Base-by-base conservation (phyloP, 2,888 invertebrate genomes). In the Drosophila nr. medialis region DNA sequence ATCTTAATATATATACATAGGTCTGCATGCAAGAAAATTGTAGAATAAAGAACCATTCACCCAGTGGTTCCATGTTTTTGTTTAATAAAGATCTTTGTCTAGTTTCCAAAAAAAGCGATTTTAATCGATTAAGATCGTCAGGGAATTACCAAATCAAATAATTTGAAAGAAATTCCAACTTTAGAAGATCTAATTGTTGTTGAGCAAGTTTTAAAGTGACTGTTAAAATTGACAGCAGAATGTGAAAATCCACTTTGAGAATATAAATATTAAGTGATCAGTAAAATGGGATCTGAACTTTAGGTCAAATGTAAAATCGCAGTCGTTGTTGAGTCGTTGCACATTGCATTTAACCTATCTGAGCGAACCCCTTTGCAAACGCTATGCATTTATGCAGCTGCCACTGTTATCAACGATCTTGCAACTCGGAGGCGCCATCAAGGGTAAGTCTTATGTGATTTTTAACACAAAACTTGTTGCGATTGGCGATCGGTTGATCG, bases 401-500 rank as follows among this genome's bases (percentile, higher is more conserved):
- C 32, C 73, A 18, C 15, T 38, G 50, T 38, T 66, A 80, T 80
- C 80, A 50, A 32, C 34, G 77, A 77, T 77, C 80, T 79, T 65
- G 64, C 63, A 66, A 70, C 67, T 40, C 77, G 79, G 83, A 91
- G 91, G 91, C 85, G 92, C 91, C 86, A 91, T 82, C 80, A 86
- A 68, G 86, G 81, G 91, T 86, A 90, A 88, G 88, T 91, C 91
- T 92, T 85, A 91, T 91, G 91, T 91, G 91, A 90, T 91, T 91
- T 91, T 90, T 90, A 90, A 86, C 90, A 90, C 92, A 87, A 83
- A 68, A 60, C 72, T 72, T 74, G 69, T 59, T 64, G 64, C 76
- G 73, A 86, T 82, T 63, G 54, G 68, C 73, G 67, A 74, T 77
- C 59, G 70, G 42, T 53, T 71, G 78, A 58, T 77, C 64, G 73